A percentile compares a stretch with the other conserved stretches of the same genome.
These are phyloP conservation scores for Petrocephalus microphthalmus DNA, from an alignment of 2,113 vertebrate species.

Conservation along the genomic window DNA sequence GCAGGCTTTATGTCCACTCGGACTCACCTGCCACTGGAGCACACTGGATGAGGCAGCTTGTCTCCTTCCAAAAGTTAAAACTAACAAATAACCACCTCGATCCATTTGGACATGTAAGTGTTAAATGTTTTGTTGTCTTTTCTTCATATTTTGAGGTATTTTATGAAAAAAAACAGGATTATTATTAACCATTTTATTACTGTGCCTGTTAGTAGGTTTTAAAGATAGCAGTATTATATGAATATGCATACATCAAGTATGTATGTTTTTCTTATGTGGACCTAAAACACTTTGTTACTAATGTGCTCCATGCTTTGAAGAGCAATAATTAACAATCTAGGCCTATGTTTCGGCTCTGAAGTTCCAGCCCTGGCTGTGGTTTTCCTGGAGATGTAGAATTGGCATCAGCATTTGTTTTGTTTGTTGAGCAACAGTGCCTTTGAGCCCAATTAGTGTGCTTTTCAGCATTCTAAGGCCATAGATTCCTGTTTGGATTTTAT, in stretches of 20 bases:
- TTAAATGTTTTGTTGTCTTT: not conserved
- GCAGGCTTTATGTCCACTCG: slow-evolving; percentile 87
- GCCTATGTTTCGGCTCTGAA: not conserved
- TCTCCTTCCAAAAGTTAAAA: slow-evolving; percentile 97
- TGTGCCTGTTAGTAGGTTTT: not conserved
- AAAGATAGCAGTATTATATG: not conserved
- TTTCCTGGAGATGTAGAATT: not conserved
- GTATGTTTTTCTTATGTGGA: not conserved
- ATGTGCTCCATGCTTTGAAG: not conserved
- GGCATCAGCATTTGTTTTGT: not conserved
- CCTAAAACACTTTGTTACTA: not conserved
- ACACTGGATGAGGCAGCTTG: slow-evolving; percentile 94
- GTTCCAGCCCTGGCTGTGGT: not conserved
- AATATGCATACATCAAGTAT: not conserved
- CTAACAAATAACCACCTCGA: slow-evolving; percentile 98
- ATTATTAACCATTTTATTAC: not conserved
- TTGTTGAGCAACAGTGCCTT: not conserved
- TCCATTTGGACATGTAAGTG: slow-evolving; percentile 91
- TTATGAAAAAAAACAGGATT: not conserved
- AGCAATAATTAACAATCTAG: not conserved
- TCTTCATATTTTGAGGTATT: not conserved
- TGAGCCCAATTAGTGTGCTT: slow-evolving; percentile 9
- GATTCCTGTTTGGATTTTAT: not conserved
- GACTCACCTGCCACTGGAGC: slow-evolving; percentile 90
- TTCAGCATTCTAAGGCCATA: not conserved